These are phyloP conservation scores for Standfussiana lucernea DNA, from an alignment of 2,888 invertebrate species.

Conservation along the genomic window DNA sequence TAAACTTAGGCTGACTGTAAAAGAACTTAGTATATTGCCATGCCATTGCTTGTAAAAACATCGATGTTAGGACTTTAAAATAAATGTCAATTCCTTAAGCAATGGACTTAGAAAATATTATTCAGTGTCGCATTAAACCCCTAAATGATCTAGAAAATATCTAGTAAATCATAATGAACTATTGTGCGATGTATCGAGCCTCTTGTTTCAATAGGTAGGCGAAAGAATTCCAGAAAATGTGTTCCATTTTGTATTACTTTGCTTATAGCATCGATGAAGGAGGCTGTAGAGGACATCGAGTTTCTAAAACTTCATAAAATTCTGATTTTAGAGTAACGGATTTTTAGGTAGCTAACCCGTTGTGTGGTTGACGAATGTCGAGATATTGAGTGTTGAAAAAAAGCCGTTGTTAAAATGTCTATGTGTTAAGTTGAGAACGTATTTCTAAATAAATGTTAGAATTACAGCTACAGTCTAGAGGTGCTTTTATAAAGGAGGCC, in stretches of 20 bases:
- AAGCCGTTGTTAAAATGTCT: slow-evolving; percentile 23
- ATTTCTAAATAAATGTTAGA: slow-evolving; percentile 50
- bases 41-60: slow-evolving; percentile 50
- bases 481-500: slow-evolving; percentile 65
- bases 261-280: slow-evolving; percentile 56
- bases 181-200: slow-evolving; percentile 32
- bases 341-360: slow-evolving; percentile 39
- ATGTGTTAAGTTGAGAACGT: slow-evolving; percentile 24
- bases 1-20: slow-evolving; percentile 29
- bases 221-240: slow-evolving; percentile 66
- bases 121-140: slow-evolving; percentile 28
- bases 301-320: slow-evolving; percentile 45
- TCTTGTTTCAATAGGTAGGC: slow-evolving; percentile 51
- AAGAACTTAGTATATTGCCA: slow-evolving; percentile 12
- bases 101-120: slow-evolving; percentile 36
- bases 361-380: slow-evolving; percentile 34
- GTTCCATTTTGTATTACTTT: slow-evolving; percentile 70
- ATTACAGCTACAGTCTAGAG: slow-evolving; percentile 54
- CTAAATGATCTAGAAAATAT: slow-evolving; percentile 35
- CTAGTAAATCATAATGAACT: slow-evolving; percentile 16
- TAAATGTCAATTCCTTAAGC: slow-evolving; percentile 55
- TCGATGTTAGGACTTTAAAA: slow-evolving; percentile 51
- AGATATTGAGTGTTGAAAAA: slow-evolving; percentile 23
- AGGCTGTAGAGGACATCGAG: slow-evolving; percentile 40
- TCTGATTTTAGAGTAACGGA: slow-evolving; percentile 44